These are phyloP conservation scores for Mactra quadrangularis DNA, from an alignment of 1,140 invertebrate species.

Conservation along the genomic window DNA sequence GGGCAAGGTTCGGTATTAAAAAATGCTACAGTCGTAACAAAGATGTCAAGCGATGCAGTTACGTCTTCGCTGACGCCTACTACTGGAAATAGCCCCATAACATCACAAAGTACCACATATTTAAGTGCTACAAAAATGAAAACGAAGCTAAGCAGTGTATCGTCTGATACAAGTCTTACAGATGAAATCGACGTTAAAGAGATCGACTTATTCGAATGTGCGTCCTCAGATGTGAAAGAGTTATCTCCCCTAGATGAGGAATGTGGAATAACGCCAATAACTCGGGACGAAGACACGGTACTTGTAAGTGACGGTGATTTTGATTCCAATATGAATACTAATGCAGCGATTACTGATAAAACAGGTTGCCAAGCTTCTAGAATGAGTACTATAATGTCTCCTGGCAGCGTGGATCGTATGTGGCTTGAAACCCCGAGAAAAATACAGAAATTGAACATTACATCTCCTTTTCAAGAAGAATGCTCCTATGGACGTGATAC, in stretches of 20 bases:
- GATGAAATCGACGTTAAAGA: background rate
- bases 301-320: no score
- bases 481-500: conserved; percentile 38
- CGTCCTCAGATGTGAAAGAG: background rate
- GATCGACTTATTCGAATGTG: background rate
- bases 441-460: conserved; percentile 53
- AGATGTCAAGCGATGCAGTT: no score
- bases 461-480: conserved; percentile 51
- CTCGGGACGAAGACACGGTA: background rate
- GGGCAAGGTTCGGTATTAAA: background rate
- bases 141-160: no score
- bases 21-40: background rate
- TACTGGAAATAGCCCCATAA: no score
- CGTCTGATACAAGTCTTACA: no score
- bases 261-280: conserved; percentile 14
- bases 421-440: conserved; percentile 48
- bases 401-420: conserved; percentile 35
- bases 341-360: background rate
- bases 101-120: no score
- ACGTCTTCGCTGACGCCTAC: no score
- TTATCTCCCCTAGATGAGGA: conserved; percentile 19
- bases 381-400: background rate
- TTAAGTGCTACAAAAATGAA: no score
- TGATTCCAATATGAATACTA: background rate
- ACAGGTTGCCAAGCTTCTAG: no score